These are phyloP conservation scores for Leptatherina wallacei DNA, from an alignment of 2,797 vertebrate species.

Conservation along the genomic window DNA sequence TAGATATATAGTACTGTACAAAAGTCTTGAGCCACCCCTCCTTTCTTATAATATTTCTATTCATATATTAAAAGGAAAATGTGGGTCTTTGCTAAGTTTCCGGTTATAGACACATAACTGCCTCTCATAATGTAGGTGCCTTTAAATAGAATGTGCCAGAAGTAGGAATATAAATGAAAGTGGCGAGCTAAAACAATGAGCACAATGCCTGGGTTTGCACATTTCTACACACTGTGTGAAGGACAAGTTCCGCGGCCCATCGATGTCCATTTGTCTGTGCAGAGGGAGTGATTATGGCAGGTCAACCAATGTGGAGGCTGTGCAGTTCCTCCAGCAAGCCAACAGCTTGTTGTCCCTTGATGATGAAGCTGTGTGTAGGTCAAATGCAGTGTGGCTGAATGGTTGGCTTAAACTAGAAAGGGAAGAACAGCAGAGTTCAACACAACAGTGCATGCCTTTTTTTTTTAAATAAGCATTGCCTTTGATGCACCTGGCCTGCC, in stretches of 20 bases:
- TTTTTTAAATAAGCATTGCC: background rate
- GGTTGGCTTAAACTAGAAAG: conserved; percentile 2
- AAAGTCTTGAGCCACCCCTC: background rate
- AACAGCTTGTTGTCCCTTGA: background rate
- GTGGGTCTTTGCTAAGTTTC: background rate
- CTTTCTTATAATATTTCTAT: too few species aligned
- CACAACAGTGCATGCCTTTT: background rate
- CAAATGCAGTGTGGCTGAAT: background rate
- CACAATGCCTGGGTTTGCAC: background rate
- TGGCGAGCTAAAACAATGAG: background rate
- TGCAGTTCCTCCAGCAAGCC: background rate
- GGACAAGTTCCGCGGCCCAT: background rate
- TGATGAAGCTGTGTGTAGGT: background rate
- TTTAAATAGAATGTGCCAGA: background rate
- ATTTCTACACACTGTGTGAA: conserved; percentile 1
- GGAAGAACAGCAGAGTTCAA: background rate
- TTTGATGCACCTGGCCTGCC: too few species aligned
- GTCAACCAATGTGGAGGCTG: conserved; percentile 2
- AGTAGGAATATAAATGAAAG: background rate
- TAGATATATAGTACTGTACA: background rate
- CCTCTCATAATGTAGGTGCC: background rate
- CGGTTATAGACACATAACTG: background rate
- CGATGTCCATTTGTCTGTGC: conserved; percentile 1
- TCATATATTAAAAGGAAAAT: background rate
- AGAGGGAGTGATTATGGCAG: conserved; percentile 3